These are phyloP conservation scores for Agrypnia vestita DNA, from an alignment of 1,140 invertebrate species.

Conservation along the genomic window DNA sequence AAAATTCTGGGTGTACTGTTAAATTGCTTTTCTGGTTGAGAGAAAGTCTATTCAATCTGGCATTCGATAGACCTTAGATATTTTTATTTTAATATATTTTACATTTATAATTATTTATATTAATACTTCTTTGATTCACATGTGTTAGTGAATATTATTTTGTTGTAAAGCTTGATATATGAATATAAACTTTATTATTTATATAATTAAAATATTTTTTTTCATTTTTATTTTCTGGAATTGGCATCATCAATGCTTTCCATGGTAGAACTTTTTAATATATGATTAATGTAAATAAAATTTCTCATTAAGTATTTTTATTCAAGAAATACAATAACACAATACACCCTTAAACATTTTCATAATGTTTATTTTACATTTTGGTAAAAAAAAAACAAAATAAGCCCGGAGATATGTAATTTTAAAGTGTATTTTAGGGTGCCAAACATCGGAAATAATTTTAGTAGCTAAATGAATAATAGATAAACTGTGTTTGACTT, in stretches of 20 bases:
- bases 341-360: too few species aligned
- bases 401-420: too few species aligned
- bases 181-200: constrained; percentile 19
- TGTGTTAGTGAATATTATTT: constrained; percentile 11
- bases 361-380: too few species aligned
- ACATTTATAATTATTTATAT: constrained; percentile 13
- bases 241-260: background rate
- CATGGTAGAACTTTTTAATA: background rate
- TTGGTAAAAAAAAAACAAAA: too few species aligned
- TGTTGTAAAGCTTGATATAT: constrained; percentile 8
- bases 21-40: too few species aligned
- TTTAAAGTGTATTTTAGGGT: too few species aligned
- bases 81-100: constrained; percentile 25
- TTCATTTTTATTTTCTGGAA: too few species aligned
- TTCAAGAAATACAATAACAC: too few species aligned
- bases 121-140: background rate
- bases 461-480: background rate
- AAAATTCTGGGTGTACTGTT: too few species aligned
- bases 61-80: constrained; percentile 11
- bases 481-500: background rate
- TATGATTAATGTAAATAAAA: too few species aligned
- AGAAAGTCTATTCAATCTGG: background rate
- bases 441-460: constrained; percentile 4
- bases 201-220: constrained; percentile 15
- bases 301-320: too few species aligned